phyloP scores from a whole-genome alignment of 2,888 invertebrate species.

The Drosophila gaucha region DNA sequence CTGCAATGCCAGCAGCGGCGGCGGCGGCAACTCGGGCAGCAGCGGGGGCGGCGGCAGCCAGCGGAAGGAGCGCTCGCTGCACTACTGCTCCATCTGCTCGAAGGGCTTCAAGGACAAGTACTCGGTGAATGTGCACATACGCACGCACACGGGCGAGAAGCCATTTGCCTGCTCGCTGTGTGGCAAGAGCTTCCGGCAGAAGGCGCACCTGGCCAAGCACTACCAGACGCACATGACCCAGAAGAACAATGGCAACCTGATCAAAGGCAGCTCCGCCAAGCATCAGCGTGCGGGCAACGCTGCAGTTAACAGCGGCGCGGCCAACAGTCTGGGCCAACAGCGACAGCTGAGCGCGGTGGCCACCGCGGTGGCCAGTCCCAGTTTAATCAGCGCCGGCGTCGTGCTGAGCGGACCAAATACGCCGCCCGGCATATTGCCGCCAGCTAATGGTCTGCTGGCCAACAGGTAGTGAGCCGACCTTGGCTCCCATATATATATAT shows the following conservation, averaged over 20 bases:
- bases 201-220: conserved; percentile 96
- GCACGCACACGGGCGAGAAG: conserved; percentile 99
- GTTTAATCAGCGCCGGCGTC: conserved; percentile 52
- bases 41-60: conserved; percentile 85
- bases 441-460: conserved; percentile 83
- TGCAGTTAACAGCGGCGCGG: conserved; percentile 24
- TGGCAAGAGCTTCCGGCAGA: conserved; percentile 96
- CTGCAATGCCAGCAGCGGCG: conserved; percentile 51
- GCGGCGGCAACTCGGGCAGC: conserved; percentile 64
- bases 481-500: neutral
- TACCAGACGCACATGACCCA: conserved; percentile 96
- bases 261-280: conserved; percentile 85
- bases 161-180: conserved; percentile 98
- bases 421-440: conserved; percentile 75
- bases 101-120: conserved; percentile 98
- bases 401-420: conserved; percentile 67
- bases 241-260: conserved; percentile 88
- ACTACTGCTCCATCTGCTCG: conserved; percentile 96
- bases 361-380: conserved; percentile 50
- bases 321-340: conserved; percentile 43
- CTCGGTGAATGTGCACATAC: conserved; percentile 98
- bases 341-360: conserved; percentile 73
- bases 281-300: conserved; percentile 64
- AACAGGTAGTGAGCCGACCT: conserved; percentile 81
- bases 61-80: conserved; percentile 93